These are phyloP conservation scores for Hypomecis punctinalis DNA, from an alignment of 2,888 invertebrate species.

Conservation along the genomic window DNA sequence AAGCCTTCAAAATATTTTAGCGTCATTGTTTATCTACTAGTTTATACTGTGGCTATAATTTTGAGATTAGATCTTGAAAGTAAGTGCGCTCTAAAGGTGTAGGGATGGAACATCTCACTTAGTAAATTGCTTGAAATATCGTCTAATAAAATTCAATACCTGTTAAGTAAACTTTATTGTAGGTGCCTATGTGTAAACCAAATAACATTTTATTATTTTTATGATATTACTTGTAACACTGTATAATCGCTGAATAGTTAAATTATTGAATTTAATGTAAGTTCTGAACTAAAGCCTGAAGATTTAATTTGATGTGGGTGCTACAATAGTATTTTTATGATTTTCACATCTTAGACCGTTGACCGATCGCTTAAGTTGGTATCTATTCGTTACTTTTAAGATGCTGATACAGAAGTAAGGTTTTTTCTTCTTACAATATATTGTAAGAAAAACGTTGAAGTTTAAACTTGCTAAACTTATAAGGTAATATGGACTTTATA, in stretches of 20 bases:
- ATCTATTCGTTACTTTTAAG: too few species aligned
- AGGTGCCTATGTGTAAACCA: not conserved
- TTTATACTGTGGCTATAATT: constrained; percentile 8
- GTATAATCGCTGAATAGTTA: constrained; percentile 1
- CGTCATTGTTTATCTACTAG: not conserved
- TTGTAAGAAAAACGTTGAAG: too few species aligned
- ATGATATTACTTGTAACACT: not conserved
- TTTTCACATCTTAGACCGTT: not conserved
- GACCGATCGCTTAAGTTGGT: too few species aligned
- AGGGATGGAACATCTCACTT: constrained; percentile 7
- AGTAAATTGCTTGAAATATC: constrained; percentile 15
- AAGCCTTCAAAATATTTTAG: not conserved
- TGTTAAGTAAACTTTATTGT: constrained; percentile 1
- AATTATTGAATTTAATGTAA: constrained; percentile 23
- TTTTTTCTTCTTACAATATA: too few species aligned
- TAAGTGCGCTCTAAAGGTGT: constrained; percentile 36
- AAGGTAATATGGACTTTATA: not conserved
- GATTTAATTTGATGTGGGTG: constrained; percentile 23
- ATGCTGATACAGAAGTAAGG: too few species aligned
- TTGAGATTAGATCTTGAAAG: constrained; percentile 16
- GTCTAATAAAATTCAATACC: constrained; percentile 2
- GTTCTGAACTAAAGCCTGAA: constrained; percentile 14
- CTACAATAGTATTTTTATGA: not conserved
- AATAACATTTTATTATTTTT: not conserved
- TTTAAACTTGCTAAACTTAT: too few species aligned